phyloP scores from a whole-genome alignment of 2,113 vertebrate genomes.

The Bubo scandiacus region DNA sequence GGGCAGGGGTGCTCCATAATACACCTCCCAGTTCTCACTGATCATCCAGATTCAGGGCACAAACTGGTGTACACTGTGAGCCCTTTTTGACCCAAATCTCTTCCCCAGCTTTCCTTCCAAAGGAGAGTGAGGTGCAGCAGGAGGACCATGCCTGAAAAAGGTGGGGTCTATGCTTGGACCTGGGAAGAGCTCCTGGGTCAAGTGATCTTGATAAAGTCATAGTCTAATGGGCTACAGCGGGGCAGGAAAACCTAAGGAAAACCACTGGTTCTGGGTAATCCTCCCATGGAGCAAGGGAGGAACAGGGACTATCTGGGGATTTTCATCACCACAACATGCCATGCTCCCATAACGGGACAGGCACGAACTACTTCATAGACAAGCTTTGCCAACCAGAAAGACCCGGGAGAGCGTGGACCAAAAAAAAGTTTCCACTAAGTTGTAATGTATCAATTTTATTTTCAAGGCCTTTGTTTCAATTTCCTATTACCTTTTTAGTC shows the following conservation, averaged over 20 bases:
- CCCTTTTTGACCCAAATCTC: neutral
- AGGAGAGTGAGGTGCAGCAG: neutral
- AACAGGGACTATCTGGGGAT: neutral
- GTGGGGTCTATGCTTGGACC: neutral
- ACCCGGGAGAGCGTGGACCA: neutral
- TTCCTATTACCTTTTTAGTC: neutral
- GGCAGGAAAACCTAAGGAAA: neutral
- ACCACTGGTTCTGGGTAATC: neutral
- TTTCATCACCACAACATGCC: neutral
- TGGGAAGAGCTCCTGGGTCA: neutral
- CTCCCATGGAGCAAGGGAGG: neutral
- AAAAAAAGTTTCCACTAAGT: neutral
- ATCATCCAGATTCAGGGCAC: neutral
- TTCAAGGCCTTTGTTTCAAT: neutral
- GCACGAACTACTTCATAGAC: neutral
- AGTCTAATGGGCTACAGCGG: neutral
- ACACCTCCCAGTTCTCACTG: neutral
- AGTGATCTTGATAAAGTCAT: neutral
- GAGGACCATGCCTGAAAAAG: neutral
- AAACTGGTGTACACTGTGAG: neutral
- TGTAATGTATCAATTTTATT: neutral
- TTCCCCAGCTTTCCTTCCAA: neutral
- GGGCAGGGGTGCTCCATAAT: neutral
- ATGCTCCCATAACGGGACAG: neutral
- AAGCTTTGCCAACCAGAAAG: neutral